Conservation (phyloP, 2,888 invertebrate genomes). For the Phytoseiulus persimilis region DNA sequence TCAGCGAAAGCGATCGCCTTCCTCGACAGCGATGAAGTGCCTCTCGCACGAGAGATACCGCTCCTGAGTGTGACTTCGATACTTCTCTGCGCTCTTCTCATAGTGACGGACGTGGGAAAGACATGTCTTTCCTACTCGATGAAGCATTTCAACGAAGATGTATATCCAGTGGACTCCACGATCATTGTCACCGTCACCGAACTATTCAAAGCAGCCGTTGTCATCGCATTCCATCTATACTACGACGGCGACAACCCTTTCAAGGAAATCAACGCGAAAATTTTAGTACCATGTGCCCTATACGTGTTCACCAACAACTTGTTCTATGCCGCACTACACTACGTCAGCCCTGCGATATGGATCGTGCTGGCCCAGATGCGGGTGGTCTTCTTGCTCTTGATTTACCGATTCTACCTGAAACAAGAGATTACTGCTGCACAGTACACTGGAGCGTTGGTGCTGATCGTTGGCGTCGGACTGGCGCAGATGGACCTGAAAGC, state of each 20-base stretch:
- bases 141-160: slow-evolving; percentile 10
- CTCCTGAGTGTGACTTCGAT: slow-evolving; percentile 6
- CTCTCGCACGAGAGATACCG: not conserved
- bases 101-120: not conserved
- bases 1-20: not conserved
- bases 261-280: not conserved
- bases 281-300: not conserved
- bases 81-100: not conserved
- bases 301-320: slow-evolving; percentile 18
- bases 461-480: slow-evolving; percentile 6
- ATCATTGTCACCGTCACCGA: not conserved
- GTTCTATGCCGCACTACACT: slow-evolving; percentile 8
- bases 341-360: slow-evolving; percentile 14
- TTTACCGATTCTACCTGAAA: slow-evolving; percentile 11
- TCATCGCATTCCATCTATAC: not conserved
- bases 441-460: not conserved
- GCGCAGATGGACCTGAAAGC: slow-evolving; percentile 8
- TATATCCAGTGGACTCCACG: not conserved
- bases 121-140: slow-evolving; percentile 7
- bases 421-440: not conserved
- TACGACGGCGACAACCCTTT: not conserved
- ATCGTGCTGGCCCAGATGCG: slow-evolving; percentile 18
- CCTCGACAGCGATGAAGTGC: not conserved
- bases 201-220: not conserved
- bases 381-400: not conserved